phyloP scores from a whole-genome alignment of 2,888 invertebrate genomes.

The Caenorhabditis virilis region DNA sequence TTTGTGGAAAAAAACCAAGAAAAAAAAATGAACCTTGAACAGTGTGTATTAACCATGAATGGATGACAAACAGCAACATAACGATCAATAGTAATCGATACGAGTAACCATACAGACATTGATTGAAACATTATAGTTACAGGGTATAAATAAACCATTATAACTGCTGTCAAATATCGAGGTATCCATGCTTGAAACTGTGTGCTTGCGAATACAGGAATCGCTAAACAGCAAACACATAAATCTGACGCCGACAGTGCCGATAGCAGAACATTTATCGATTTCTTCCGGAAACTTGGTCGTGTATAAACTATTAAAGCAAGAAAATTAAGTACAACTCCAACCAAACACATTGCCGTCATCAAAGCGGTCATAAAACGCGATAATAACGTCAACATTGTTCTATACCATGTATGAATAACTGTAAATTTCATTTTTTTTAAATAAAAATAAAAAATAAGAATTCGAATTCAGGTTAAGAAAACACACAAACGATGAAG shows the following conservation, averaged over 20 bases:
- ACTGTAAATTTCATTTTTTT: too few species aligned
- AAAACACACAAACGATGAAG: too few species aligned
- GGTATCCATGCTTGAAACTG: constrained; percentile 30
- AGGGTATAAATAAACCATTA: constrained; percentile 64
- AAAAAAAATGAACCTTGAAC: constrained; percentile 48
- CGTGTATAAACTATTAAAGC: constrained; percentile 61
- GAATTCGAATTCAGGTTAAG: too few species aligned
- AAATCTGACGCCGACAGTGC: constrained; percentile 62
- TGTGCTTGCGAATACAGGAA: constrained; percentile 60
- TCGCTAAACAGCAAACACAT: constrained; percentile 58
- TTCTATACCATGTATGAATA: too few species aligned
- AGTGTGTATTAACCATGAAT: constrained; percentile 61
- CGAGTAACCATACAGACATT: constrained; percentile 55
- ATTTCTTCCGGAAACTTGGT: constrained; percentile 58
- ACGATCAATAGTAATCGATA: constrained; percentile 63
- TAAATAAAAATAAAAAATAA: too few species aligned
- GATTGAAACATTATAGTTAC: constrained; percentile 61
- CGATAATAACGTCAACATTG: constrained; percentile 39
- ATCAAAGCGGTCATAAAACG: constrained; percentile 52
- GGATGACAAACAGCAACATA: constrained; percentile 68
- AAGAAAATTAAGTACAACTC: constrained; percentile 58
- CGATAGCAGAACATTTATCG: constrained; percentile 63
- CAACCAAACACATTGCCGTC: constrained; percentile 58
- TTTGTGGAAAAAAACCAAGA: too few species aligned
- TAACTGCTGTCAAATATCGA: constrained; percentile 43